Evolutionary conservation across 2,888 invertebrate species (phyloP), one percentile per base, ranked within the genome.

Genomic region (Dolichomitus sp.): DNA sequence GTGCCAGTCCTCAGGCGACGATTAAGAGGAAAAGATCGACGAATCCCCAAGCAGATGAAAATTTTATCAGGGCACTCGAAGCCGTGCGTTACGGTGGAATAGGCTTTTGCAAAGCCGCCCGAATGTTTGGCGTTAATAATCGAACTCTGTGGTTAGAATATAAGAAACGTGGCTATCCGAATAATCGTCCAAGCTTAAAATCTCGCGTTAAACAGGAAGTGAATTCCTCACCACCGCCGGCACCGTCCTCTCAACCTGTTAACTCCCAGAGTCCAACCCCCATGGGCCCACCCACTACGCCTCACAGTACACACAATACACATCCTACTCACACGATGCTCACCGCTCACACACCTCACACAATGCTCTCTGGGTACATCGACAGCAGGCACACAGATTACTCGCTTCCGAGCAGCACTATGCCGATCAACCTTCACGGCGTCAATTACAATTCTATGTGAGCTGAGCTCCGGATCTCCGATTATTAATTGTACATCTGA

Each of bases 131-230:
- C 40, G 97, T 98, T 17, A 97, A 97, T 93, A 97, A 97, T 94
- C 95, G 97, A 77, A 97, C 97, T 0, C 94, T 98, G 2, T 97
- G 97, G 97, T 94, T 97, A 50, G 97, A 97, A 91, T 97, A 97
- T 92, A 97, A 97, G 90, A 97, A 97, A 93, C 96, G 97, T 59
- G 97, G 97, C 0, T 97, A 97, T 93, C 97, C 97, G 0, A 97
- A 97, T 89, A 97, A 96, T 90, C 94, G 97, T 87, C 96, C 97
- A 14, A 97, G 97, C 91, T 96, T 97, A 86, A 97, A 97, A 91
- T 96, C 96, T 86, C 94, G 97, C 65, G 96, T 97, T 74, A 97
- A 97, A 86, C 95, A 96, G 81, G 96, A 96, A 90, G 93, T 94
- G 69, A 95, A 96, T 91, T 94, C 96, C 54, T 95, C 96, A 23